Evolutionary conservation across 2,888 invertebrate species (phyloP).

Genomic region (Nezara viridula): DNA sequence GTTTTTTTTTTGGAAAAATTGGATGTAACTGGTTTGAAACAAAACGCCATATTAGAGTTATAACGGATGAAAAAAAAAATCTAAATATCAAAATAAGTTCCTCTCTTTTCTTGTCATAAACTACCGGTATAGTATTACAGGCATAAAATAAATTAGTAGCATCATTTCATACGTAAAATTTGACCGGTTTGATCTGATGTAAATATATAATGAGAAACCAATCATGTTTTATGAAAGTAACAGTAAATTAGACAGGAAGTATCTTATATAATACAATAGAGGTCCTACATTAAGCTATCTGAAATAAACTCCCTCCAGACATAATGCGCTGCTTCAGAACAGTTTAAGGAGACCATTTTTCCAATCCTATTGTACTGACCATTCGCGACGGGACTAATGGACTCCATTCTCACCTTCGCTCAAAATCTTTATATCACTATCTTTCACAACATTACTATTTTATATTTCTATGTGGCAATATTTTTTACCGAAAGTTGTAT

Average conservation of each 20-base stretch:
- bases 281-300: not conserved
- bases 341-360: conserved; percentile 24
- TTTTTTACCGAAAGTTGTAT: not conserved
- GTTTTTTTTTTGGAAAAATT: too few species aligned
- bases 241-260: not conserved
- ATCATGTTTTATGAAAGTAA: not conserved
- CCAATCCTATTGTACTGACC: conserved; percentile 28
- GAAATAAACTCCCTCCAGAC: not conserved
- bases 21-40: too few species aligned
- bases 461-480: not conserved
- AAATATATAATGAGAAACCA: not conserved
- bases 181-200: too few species aligned
- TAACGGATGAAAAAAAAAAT: too few species aligned
- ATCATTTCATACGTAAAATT: too few species aligned
- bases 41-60: too few species aligned
- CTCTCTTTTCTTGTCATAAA: too few species aligned
- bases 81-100: too few species aligned
- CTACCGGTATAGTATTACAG: too few species aligned
- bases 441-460: not conserved
- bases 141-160: too few species aligned
- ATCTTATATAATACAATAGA: not conserved
- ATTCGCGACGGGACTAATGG: not conserved
- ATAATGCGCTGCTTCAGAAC: not conserved
- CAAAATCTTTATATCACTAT: not conserved
- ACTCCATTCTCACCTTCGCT: not conserved